Percentiles rank a stretch among this genome's conserved stretches.
Conservation (phyloP, 2,113 vertebrate species). For the Aegithalos caudatus region DNA sequence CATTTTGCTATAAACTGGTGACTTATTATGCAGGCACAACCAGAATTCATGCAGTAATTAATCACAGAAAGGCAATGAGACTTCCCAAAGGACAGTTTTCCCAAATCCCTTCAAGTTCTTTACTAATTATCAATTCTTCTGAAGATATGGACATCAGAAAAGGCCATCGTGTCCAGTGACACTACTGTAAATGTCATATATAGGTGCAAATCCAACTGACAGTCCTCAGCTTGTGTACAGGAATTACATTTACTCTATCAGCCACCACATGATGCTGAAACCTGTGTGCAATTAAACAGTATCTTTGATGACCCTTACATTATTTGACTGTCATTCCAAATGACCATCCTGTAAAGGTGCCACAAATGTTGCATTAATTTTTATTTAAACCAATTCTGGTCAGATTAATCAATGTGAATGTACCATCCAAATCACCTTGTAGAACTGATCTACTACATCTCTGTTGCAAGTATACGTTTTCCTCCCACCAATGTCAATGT, state of each 20-base stretch:
- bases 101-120: neutral
- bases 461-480: neutral
- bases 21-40: neutral
- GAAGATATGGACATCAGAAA: neutral
- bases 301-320: neutral
- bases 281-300: neutral
- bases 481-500: neutral
- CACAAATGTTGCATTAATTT: neutral
- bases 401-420: neutral
- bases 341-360: neutral
- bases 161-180: fast-evolving
- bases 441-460: neutral
- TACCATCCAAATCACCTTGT: neutral
- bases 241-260: neutral
- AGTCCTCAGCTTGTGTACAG: neutral
- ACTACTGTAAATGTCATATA: neutral
- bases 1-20: neutral
- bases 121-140: neutral
- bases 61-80: neutral
- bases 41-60: neutral
- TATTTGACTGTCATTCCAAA: neutral
- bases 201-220: neutral
- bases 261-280: neutral
- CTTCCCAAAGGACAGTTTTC: neutral
- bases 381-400: neutral